Percentiles rank a stretch among this genome's conserved stretches.
phyloP scores from a whole-genome alignment of 2,888 invertebrate species.

The Halictus quadricinctus region DNA sequence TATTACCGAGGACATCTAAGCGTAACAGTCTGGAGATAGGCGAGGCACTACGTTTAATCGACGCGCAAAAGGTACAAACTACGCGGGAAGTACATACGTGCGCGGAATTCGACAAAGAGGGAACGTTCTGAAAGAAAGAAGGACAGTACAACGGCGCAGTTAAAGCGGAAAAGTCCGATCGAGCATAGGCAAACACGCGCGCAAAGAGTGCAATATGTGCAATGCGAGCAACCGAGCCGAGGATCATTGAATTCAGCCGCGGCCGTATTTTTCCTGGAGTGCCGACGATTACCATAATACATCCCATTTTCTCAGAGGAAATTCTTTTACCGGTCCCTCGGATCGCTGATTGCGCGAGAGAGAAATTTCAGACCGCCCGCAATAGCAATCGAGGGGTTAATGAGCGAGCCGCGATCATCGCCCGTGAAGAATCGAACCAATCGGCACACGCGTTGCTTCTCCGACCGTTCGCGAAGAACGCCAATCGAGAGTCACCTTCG shows the following conservation, averaged over 20 bases:
- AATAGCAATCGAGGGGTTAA: constrained; percentile 7
- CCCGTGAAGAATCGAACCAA: neutral
- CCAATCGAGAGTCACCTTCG: neutral
- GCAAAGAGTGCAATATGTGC: neutral
- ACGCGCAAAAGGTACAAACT: constrained; percentile 57
- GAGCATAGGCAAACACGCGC: constrained; percentile 44
- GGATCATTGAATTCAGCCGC: constrained; percentile 50
- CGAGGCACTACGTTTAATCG: constrained; percentile 48
- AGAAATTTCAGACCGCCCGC: neutral
- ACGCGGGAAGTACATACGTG: constrained; percentile 56
- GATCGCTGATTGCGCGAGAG: neutral
- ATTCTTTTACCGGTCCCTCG: constrained; percentile 32
- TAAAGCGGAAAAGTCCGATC: neutral
- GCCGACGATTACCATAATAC: constrained; percentile 54
- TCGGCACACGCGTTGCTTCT: neutral
- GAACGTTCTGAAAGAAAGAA: neutral
- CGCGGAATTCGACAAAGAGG: constrained; percentile 40
- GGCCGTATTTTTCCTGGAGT: constrained; percentile 44
- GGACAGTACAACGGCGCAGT: neutral
- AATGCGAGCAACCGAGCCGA: constrained; percentile 23
- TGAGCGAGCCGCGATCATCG: neutral
- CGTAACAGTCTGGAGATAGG: neutral
- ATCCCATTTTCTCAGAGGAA: constrained; percentile 35
- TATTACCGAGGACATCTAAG: neutral
- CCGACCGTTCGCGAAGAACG: neutral